Evolutionary conservation across 2,113 vertebrate species (phyloP).

Genomic region (Bubo scandiacus): DNA sequence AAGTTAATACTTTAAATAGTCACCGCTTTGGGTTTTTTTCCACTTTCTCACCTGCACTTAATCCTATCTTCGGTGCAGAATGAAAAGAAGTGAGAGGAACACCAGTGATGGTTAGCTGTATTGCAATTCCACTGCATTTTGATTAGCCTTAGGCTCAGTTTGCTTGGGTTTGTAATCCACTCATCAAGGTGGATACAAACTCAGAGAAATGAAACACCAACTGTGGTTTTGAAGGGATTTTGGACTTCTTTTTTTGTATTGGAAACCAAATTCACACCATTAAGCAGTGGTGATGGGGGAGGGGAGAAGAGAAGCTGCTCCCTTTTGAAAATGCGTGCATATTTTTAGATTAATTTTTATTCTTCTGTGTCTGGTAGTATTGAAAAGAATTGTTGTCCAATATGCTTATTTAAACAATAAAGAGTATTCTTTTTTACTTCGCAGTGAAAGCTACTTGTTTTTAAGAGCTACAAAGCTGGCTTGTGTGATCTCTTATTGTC

Average conservation of each 20-base stretch:
- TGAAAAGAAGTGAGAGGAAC: constrained; percentile 19
- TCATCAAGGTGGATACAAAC: background rate
- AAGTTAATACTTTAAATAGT: constrained; percentile 39
- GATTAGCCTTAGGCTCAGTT: constrained; percentile 12
- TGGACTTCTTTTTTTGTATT: background rate
- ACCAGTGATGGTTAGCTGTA: background rate
- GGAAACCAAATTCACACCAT: background rate
- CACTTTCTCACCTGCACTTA: constrained; percentile 17
- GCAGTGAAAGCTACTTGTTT: background rate
- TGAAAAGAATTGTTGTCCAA: background rate
- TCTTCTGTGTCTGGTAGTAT: background rate
- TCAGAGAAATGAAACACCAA: background rate
- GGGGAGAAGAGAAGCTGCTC: background rate
- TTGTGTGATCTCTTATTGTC: background rate
- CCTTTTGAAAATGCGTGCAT: background rate
- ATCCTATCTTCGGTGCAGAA: constrained; percentile 24
- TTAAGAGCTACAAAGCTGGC: background rate
- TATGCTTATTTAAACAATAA: background rate
- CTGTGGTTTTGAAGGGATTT: background rate
- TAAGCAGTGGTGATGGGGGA: background rate
- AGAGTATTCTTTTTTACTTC: background rate
- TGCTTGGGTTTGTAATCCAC: constrained; percentile 16
- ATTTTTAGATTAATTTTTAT: background rate
- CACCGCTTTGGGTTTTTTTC: background rate
- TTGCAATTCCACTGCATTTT: constrained; percentile 4